phyloP scores from a whole-genome alignment of 2,113 vertebrate species.

The Gambusia holbrooki region DNA sequence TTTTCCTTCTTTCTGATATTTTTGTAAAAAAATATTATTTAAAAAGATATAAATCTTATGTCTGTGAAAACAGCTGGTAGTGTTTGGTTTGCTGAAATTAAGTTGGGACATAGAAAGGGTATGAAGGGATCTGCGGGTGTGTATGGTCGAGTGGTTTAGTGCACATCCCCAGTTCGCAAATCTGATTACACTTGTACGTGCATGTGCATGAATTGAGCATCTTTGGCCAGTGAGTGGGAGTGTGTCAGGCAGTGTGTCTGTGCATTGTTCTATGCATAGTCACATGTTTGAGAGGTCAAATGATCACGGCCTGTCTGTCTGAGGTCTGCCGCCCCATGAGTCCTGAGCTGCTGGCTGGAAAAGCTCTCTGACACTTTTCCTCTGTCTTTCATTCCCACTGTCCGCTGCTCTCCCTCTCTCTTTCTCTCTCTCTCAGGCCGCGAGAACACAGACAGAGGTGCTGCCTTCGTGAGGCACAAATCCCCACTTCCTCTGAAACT shows the following conservation, averaged over 20 bases:
- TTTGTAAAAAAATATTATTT: neutral
- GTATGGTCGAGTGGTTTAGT: slow-evolving; percentile 6
- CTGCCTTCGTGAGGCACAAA: slow-evolving; percentile 84
- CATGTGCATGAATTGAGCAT: slow-evolving; percentile 27
- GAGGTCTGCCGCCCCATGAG: slow-evolving; percentile 71
- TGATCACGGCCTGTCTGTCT: slow-evolving; percentile 69
- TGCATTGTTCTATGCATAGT: slow-evolving; percentile 61
- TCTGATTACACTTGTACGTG: slow-evolving; percentile 9
- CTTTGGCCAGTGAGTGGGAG: slow-evolving; percentile 10
- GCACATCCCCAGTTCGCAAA: neutral
- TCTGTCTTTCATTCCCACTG: slow-evolving; percentile 43
- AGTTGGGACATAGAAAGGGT: slow-evolving; percentile 58
- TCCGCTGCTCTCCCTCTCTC: neutral
- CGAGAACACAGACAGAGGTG: slow-evolving; percentile 87
- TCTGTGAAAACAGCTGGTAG: slow-evolving; percentile 69
- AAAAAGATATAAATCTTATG: neutral
- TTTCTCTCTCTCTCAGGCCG: slow-evolving; percentile 57
- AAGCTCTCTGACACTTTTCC: slow-evolving; percentile 81
- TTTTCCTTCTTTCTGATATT: neutral
- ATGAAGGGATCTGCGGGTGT: slow-evolving; percentile 15
- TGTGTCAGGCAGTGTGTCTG: slow-evolving; percentile 37
- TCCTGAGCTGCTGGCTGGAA: slow-evolving; percentile 76
- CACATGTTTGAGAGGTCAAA: slow-evolving; percentile 64
- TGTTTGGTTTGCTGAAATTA: slow-evolving; percentile 22
- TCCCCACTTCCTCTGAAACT: slow-evolving; percentile 92